Evolutionary conservation across 2,797 vertebrate species (phyloP).

Genomic region (Etheostoma perlongum): DNA sequence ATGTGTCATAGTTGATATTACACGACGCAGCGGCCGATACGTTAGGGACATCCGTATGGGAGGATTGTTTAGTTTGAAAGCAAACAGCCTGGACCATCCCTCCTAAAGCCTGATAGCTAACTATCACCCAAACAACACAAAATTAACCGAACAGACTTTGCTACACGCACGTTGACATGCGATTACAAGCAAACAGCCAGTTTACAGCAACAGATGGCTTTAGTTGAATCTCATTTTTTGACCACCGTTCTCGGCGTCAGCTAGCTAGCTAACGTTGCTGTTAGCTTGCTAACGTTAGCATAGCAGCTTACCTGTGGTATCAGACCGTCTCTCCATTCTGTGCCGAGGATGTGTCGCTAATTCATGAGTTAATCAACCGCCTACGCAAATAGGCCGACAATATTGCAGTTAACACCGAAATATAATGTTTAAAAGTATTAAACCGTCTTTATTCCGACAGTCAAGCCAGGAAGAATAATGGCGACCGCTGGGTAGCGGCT

Average conservation of each 20-base stretch:
- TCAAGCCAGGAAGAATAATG: constrained; percentile 84
- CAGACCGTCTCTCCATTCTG: constrained; percentile 73
- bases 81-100: not conserved
- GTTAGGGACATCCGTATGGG: constrained; percentile 15
- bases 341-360: not conserved
- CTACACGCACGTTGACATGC: accelerated
- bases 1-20: accelerated
- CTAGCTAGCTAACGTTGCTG: constrained; percentile 10
- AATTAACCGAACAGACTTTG: accelerated
- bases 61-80: constrained; percentile 22
- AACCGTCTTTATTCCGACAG: constrained; percentile 60
- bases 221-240: constrained; percentile 35
- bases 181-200: accelerated
- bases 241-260: constrained; percentile 29
- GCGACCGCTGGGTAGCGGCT: constrained; percentile 67
- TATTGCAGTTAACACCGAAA: not conserved
- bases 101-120: not conserved
- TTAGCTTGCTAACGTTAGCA: constrained; percentile 71
- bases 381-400: accelerated
- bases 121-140: not conserved
- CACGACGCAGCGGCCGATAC: not conserved
- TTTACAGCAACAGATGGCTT: constrained; percentile 2
- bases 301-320: constrained; percentile 73
- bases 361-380: not conserved
- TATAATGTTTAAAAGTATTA: constrained; percentile 51